A percentile compares a stretch with the other conserved stretches of the same genome.
phyloP scores from a whole-genome alignment of 35 echinoderm and acorn worm genomes.

The Patiria miniata region DNA sequence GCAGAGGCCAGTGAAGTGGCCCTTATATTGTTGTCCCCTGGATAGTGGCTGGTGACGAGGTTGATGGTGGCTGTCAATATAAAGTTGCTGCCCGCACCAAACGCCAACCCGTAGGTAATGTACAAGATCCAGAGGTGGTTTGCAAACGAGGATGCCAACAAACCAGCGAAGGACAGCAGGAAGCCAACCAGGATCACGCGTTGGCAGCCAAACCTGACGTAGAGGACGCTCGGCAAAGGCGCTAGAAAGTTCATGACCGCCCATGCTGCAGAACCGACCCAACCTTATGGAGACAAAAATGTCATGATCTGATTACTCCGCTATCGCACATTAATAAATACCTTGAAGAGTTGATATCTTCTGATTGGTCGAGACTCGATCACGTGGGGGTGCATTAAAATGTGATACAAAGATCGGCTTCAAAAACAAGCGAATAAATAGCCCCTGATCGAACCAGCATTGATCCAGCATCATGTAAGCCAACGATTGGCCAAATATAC shows the following conservation, averaged over 20 bases:
- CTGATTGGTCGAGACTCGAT: no score
- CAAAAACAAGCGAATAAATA: no score
- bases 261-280: not conserved
- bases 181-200: slow-evolving; percentile 8
- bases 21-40: not conserved
- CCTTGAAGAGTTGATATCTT: no score
- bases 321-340: no score
- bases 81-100: slow-evolving; percentile 19
- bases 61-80: not conserved
- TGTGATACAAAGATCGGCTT: no score
- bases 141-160: not conserved
- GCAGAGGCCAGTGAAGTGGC: slow-evolving; percentile 9
- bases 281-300: not conserved
- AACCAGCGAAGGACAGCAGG: not conserved
- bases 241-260: not conserved
- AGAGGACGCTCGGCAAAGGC: not conserved
- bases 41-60: not conserved
- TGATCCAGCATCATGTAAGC: no score
- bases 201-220: not conserved
- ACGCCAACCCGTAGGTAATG: slow-evolving; percentile 17
- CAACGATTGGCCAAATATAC: no score
- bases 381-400: no score
- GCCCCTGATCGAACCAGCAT: no score
- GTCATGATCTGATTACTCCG: not conserved
- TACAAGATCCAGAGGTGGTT: slow-evolving; percentile 7